These are phyloP conservation scores for Mesembrinibis cayennensis DNA, from an alignment of 2,113 vertebrate species.

Conservation along the genomic window DNA sequence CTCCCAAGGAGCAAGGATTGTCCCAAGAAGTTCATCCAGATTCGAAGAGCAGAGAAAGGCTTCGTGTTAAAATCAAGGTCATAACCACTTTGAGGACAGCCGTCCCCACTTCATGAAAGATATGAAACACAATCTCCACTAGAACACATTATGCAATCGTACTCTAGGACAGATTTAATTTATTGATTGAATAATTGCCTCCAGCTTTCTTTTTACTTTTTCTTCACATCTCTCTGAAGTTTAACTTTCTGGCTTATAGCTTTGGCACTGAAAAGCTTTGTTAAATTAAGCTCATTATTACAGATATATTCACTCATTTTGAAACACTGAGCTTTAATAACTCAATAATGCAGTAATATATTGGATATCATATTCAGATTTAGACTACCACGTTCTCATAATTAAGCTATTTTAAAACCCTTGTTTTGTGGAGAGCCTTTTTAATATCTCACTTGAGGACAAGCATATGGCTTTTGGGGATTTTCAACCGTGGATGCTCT, in stretches of 20 bases:
- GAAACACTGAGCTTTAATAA: not conserved
- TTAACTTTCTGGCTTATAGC: not conserved
- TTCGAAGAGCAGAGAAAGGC: not conserved
- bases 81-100: not conserved
- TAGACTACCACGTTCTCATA: not conserved
- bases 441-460: not conserved
- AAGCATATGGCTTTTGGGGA: not conserved
- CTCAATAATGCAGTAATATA: not conserved
- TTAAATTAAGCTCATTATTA: not conserved
- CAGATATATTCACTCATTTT: not conserved
- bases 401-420: not conserved
- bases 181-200: not conserved
- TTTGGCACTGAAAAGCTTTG: not conserved
- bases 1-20: not conserved
- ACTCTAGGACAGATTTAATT: not conserved
- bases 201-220: not conserved
- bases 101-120: not conserved
- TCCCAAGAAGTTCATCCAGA: not conserved
- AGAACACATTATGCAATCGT: not conserved
- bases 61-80: slow-evolving; percentile 27
- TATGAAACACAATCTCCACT: slow-evolving; percentile 31
- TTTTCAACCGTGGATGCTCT: not conserved
- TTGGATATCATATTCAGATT: not conserved
- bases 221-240: not conserved
- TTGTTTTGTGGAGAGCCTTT: not conserved